Percentiles rank a stretch among this genome's conserved stretches.
Evolutionary conservation across 92 coral and sea anemone species (phyloP).

Genomic region (Paragorgia papillata): DNA sequence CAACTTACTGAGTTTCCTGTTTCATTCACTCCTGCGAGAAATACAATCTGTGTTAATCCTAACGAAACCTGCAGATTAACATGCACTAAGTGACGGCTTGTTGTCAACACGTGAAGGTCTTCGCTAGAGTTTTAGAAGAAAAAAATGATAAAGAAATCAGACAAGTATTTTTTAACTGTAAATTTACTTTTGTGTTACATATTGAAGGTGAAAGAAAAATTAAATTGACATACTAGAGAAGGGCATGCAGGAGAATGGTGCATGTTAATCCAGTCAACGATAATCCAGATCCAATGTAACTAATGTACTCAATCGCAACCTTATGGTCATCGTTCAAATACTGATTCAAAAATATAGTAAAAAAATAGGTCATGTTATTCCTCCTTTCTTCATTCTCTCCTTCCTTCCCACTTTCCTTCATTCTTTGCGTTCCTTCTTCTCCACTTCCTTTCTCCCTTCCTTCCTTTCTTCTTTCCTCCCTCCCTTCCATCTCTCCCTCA

Average conservation of each 20-base stretch:
- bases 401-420: no score
- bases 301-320: conserved; percentile 59
- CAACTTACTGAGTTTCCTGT: conserved; percentile 55
- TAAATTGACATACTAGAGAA: conserved; percentile 62
- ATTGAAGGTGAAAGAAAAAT: not conserved
- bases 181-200: no score
- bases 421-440: no score
- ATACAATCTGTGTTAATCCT: conserved; percentile 63
- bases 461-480: no score
- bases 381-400: no score
- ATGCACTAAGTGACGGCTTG: conserved; percentile 75
- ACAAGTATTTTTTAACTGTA: no score
- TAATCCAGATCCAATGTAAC: conserved; percentile 69
- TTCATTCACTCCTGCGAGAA: conserved; percentile 65
- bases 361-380: no score
- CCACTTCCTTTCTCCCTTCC: no score
- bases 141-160: no score
- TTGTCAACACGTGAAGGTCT: conserved; percentile 53
- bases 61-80: conserved; percentile 65
- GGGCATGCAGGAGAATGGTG: conserved; percentile 52
- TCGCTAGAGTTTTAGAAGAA: not conserved
- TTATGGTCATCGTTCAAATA: conserved; percentile 54
- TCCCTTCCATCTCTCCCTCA: no score
- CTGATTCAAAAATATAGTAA: not conserved
- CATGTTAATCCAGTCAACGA: conserved; percentile 56